Evolutionary conservation across 2,888 invertebrate species (phyloP).

Genomic region (Antheraea assamensis): DNA sequence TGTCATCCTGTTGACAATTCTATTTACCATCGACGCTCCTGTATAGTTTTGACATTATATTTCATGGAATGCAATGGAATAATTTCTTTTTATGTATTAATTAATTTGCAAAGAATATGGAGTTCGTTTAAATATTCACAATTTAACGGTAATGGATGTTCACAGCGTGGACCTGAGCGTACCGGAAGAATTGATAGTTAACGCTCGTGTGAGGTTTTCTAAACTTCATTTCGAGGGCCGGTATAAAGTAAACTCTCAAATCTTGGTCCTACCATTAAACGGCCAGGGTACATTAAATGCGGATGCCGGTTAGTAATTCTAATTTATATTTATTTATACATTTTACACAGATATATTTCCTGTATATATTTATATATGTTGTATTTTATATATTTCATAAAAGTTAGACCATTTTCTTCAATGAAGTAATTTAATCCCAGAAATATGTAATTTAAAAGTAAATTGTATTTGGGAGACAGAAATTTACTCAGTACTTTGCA

Average conservation of each 20-base stretch:
- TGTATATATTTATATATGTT: neutral
- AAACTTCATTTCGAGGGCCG: constrained; percentile 79
- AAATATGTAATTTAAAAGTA: too few relatives aligned
- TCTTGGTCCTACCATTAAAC: constrained; percentile 80
- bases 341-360: neutral
- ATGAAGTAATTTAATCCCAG: too few relatives aligned
- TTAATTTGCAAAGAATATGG: neutral
- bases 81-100: neutral
- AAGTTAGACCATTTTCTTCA: too few relatives aligned
- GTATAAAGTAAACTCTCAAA: constrained; percentile 81
- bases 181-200: constrained; percentile 53
- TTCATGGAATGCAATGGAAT: neutral
- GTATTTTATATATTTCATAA: neutral
- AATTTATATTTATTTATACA: neutral
- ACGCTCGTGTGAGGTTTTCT: constrained; percentile 76
- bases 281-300: constrained; percentile 83
- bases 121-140: neutral
- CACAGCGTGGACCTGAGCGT: constrained; percentile 79
- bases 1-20: neutral
- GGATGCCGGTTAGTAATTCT: constrained; percentile 71
- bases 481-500: too few relatives aligned
- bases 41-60: neutral
- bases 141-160: constrained; percentile 22
- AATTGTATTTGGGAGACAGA: too few relatives aligned
- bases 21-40: neutral